Evolutionary conservation across 2,797 vertebrate species (phyloP), one percentile per base, ranked within the genome.

Genomic region (Varecia variegata): DNA sequence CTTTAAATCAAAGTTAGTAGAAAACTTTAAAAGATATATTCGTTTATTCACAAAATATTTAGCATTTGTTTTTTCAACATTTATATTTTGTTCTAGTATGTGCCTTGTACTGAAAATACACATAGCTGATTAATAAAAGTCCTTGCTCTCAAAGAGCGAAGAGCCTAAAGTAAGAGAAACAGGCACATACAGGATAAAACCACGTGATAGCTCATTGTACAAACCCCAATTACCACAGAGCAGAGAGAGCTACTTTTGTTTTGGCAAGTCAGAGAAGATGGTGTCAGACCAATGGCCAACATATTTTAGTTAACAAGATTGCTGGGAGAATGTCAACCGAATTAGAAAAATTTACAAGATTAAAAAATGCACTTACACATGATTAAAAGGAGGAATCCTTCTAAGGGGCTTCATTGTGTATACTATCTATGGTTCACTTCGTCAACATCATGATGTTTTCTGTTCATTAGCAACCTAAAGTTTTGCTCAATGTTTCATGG

Each of bases 391-490:
- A 88, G 10, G 18, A 74, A 58, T 83, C 32, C 5, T 74, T 93
- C 81, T 65, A 79, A 93, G 68, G 6, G 38, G 20, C 27, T 84
- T 93, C 40, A 38, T 11, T 58, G 20, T 86, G 3, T 38, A 25
- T 35, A 56, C 12, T 12, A 47, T n/a, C 94, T 79, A 56, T 60
- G 65, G 65, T 79, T 88, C 9, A 9, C 58, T 79, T 77, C 73
- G 35, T 60, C 80, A 96, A 71, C 68, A 11, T 21, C 65, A 89
- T 7, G 9, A 23, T 68, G 38, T 77, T 95, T 95, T 80, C 62
- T 89, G 17, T 82, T 95, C 92, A 77, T 73, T 67, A 80, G 62
- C 43, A 93, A 92, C n/a, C 40, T 85, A 38, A 88, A 79, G 9
- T 89, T 90, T 73, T 70, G 54, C 32, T 70, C 18, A 45, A 35